A percentile compares a stretch with the other conserved stretches of the same genome.
These are phyloP conservation scores for Perodicticus potto DNA, from an alignment of 2,797 vertebrate genomes.

Conservation along the genomic window DNA sequence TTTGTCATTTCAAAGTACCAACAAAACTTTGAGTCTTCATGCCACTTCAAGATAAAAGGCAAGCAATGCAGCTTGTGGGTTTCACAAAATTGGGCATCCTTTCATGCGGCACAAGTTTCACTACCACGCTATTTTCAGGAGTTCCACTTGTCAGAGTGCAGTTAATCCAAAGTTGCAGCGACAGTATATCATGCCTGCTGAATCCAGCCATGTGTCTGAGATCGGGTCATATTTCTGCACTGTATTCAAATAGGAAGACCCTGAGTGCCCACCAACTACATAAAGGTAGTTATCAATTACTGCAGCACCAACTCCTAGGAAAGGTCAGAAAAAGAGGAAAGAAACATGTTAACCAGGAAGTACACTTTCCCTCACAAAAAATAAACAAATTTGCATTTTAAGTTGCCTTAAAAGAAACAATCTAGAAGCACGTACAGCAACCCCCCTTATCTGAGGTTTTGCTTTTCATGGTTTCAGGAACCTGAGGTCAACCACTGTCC, in stretches of 20 bases:
- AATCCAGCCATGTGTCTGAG: slow-evolving; percentile 97
- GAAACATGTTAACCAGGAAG: not conserved
- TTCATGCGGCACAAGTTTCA: slow-evolving; percentile 76
- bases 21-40: slow-evolving; percentile 50
- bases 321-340: not conserved
- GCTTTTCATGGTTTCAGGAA: not conserved
- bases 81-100: slow-evolving; percentile 73
- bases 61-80: slow-evolving; percentile 82
- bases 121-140: slow-evolving; percentile 70
- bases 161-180: slow-evolving; percentile 99
- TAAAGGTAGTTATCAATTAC: slow-evolving; percentile 98
- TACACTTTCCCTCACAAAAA: accelerated
- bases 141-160: slow-evolving; percentile 93
- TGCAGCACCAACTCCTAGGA: slow-evolving; percentile 96
- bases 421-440: not conserved
- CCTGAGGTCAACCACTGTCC: not conserved
- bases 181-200: slow-evolving; percentile 97
- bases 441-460: not conserved
- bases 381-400: slow-evolving; percentile 28
- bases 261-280: slow-evolving; percentile 98
- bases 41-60: slow-evolving; percentile 76
- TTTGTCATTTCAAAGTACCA: slow-evolving; percentile 17
- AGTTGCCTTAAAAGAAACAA: slow-evolving; percentile 59
- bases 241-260: slow-evolving; percentile 97
- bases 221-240: slow-evolving; percentile 98